Conservation (phyloP, 2,888 invertebrate species). For the Andrena minutula region DNA sequence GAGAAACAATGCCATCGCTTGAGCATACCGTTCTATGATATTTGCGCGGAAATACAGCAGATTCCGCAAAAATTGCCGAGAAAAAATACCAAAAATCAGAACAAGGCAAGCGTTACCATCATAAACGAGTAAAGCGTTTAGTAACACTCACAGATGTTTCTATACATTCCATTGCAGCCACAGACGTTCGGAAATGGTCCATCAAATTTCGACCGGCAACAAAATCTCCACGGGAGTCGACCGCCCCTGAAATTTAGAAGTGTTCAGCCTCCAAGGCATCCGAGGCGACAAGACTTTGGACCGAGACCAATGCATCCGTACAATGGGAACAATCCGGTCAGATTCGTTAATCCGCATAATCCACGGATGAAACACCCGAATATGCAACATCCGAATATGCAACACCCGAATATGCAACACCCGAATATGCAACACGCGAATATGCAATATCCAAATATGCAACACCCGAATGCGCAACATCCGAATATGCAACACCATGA, state of each 20-base stretch:
- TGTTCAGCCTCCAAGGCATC: not conserved
- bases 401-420: too few species aligned
- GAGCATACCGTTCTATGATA: slow-evolving; percentile 88
- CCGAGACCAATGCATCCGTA: too few species aligned
- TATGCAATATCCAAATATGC: too few species aligned
- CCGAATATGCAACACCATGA: not conserved
- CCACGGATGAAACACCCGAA: too few species aligned
- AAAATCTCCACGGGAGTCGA: not conserved
- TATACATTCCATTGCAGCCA: slow-evolving; percentile 15
- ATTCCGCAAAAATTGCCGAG: slow-evolving; percentile 84
- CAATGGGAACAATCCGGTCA: too few species aligned
- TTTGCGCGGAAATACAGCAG: slow-evolving; percentile 86
- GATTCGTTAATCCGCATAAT: too few species aligned
- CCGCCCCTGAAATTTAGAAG: not conserved
- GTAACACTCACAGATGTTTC: not conserved
- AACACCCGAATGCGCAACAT: too few species aligned
- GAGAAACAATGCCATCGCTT: slow-evolving; percentile 85
- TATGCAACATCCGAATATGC: too few species aligned
- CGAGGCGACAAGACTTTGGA: not conserved
- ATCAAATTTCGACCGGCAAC: not conserved
- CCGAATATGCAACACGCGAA: too few species aligned
- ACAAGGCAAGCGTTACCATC: slow-evolving; percentile 51
- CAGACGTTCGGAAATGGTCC: not conserved
- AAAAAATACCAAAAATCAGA: slow-evolving; percentile 83
- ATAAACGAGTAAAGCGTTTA: not conserved